phyloP scores from a whole-genome alignment of 2,888 invertebrate species.

The Chymomyza caudatula region DNA sequence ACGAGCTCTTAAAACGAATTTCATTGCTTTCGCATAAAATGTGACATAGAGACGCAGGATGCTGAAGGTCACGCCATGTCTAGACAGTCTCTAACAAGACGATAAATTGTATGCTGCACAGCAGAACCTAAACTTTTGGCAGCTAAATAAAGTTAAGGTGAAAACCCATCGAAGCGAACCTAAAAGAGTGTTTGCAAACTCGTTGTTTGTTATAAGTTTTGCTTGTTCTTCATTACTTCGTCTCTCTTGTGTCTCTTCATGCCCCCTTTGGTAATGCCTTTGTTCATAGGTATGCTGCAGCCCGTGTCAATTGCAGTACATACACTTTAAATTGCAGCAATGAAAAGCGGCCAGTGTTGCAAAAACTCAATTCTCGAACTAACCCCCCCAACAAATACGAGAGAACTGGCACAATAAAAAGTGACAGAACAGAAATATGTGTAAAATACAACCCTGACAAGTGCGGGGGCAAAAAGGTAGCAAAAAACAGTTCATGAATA shows the following conservation, averaged over 20 bases:
- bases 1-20: not conserved
- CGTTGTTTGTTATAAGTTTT: not conserved
- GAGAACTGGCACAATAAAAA: constrained; percentile 51
- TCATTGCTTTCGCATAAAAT: not conserved
- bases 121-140: not conserved
- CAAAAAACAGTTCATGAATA: constrained; percentile 3
- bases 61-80: not conserved
- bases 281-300: not conserved
- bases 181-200: not conserved
- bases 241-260: not conserved
- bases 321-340: constrained; percentile 60
- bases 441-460: constrained; percentile 49
- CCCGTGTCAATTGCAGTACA: constrained; percentile 26
- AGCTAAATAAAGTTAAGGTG: not conserved
- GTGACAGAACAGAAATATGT: constrained; percentile 67
- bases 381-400: not conserved
- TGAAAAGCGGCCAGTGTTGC: constrained; percentile 59
- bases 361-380: constrained; percentile 10
- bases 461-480: constrained; percentile 5
- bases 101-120: not conserved
- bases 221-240: not conserved
- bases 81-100: not conserved
- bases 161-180: not conserved
- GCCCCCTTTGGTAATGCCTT: not conserved
- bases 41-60: not conserved